These are phyloP conservation scores for Penaeus vannamei DNA, from an alignment of 1,140 invertebrate genomes.

Conservation along the genomic window DNA sequence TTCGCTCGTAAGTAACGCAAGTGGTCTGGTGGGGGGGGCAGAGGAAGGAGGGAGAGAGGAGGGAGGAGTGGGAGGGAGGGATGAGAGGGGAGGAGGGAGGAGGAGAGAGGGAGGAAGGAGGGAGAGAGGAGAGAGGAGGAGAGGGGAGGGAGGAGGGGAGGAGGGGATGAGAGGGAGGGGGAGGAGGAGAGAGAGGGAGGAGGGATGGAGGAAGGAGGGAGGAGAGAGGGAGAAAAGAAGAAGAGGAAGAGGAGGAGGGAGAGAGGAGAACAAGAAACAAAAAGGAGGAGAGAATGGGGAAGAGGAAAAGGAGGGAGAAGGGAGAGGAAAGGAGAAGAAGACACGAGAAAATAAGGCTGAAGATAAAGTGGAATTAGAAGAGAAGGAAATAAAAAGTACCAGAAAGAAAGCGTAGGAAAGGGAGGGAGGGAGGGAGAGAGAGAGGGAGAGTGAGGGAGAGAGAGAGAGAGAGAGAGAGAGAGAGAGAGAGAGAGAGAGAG, in stretches of 20 bases:
- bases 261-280: neutral
- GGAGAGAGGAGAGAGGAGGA: too few relatives aligned
- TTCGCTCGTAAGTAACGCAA: too few relatives aligned
- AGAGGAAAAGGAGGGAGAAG: neutral
- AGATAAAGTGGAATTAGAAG: neutral
- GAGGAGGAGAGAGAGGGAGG: neutral
- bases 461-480: too few relatives aligned
- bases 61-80: too few relatives aligned
- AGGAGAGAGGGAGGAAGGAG: too few relatives aligned
- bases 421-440: neutral
- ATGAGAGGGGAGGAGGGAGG: too few relatives aligned
- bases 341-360: neutral
- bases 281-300: neutral
- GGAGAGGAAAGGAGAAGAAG: neutral
- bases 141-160: too few relatives aligned
- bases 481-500: too few relatives aligned
- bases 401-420: neutral
- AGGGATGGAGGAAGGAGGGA: neutral
- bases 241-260: neutral
- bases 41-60: too few relatives aligned
- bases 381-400: neutral
- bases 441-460: neutral
- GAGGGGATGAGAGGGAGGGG: neutral
- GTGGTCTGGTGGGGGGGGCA: too few relatives aligned
- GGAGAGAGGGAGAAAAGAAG: neutral